Conservation (phyloP, 2,113 vertebrate species). For the Sterna hirundo region DNA sequence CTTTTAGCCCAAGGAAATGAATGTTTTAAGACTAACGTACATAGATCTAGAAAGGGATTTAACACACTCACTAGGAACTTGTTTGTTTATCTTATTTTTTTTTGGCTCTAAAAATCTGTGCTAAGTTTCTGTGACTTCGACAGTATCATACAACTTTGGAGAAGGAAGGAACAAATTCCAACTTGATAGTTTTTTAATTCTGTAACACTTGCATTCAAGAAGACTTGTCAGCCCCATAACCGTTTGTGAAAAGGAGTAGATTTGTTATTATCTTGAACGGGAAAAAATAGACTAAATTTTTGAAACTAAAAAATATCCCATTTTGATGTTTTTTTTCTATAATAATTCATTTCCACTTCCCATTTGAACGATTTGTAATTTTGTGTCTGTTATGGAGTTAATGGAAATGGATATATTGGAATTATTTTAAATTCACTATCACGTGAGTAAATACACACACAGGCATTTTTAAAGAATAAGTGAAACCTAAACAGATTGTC, state of each 20-base stretch:
- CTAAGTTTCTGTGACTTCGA: not conserved
- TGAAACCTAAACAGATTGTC: not conserved
- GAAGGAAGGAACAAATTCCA: not conserved
- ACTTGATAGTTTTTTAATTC: not conserved
- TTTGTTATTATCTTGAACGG: not conserved
- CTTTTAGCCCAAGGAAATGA: not conserved
- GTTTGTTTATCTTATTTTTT: not conserved
- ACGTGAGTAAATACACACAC: not conserved
- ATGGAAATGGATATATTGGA: not conserved
- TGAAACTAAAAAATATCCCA: not conserved
- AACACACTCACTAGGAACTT: not conserved
- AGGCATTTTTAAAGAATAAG: not conserved
- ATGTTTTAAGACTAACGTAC: not conserved
- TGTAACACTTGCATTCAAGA: not conserved
- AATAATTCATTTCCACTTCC: not conserved
- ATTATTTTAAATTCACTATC: not conserved
- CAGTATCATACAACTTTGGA: not conserved
- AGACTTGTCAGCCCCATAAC: not conserved
- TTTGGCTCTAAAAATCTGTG: not conserved
- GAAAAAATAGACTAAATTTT: not conserved
- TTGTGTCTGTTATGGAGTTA: not conserved
- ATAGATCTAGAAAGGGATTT: not conserved
- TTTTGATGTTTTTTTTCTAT: not conserved
- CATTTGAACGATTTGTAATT: not conserved
- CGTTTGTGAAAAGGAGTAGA: not conserved